phyloP scores from a whole-genome alignment of 64 coral and sea anemone species.

The Hydrozoanthus tunicans region DNA sequence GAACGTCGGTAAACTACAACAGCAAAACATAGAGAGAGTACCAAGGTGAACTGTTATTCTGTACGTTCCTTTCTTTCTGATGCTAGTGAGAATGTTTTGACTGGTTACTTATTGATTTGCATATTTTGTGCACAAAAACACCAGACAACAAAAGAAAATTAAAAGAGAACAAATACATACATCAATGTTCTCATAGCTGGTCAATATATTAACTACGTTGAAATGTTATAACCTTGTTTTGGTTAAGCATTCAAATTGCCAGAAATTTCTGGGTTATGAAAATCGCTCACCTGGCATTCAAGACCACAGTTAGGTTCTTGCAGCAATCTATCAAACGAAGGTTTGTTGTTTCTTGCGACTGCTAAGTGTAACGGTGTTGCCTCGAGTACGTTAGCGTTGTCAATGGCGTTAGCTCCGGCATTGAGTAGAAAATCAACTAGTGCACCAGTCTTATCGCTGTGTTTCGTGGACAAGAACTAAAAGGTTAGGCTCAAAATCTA shows the following conservation, averaged over 20 bases:
- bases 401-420: constrained; percentile 31
- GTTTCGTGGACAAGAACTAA: neutral
- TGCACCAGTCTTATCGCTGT: constrained; percentile 32
- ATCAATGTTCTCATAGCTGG: too few relatives aligned
- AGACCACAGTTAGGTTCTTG: constrained; percentile 31
- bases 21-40: too few relatives aligned
- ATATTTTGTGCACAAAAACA: too few relatives aligned
- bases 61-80: too few relatives aligned
- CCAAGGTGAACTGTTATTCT: too few relatives aligned
- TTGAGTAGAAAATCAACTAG: constrained; percentile 29
- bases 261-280: neutral
- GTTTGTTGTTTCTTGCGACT: constrained; percentile 30
- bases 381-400: constrained; percentile 31
- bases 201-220: too few relatives aligned
- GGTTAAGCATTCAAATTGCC: neutral
- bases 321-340: constrained; percentile 26
- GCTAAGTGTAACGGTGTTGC: constrained; percentile 29
- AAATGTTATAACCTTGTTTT: too few relatives aligned
- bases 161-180: too few relatives aligned
- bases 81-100: too few relatives aligned
- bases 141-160: too few relatives aligned
- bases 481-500: neutral
- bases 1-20: too few relatives aligned
- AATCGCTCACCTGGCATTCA: neutral
- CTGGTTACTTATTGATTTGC: too few relatives aligned